Evolutionary conservation across 1,140 invertebrate genomes (phyloP), one percentile per base, ranked within the genome.

Genomic region (Drosophila fuyamai): DNA sequence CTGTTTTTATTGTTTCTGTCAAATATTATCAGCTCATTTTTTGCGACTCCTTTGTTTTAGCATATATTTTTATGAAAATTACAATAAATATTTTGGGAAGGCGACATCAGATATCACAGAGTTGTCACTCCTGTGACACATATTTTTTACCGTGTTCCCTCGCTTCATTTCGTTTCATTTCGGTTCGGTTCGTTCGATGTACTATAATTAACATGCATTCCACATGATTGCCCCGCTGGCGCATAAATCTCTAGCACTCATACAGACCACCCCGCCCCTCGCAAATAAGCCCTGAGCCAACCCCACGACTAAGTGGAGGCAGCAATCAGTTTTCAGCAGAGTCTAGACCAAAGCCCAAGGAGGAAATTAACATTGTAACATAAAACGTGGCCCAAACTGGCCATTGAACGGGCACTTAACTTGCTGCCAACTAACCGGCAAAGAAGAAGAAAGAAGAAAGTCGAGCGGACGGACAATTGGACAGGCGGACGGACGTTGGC

Each of bases 331-430:
- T 85, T 76, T 63, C 51, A 82, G 65, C 65, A 76, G 78, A 86
- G 79, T 72, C 83, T 79, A 57, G 62, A 79, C 65, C 79, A 47
- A 59, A 61, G 80, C 72, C 62, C 50, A 74, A 71, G 59, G 46
- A 70, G 83, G 83, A 86, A 86, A 86, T 86, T 86, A 86, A 86
- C 83, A 86, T 86, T 86, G 83, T 86, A 86, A 88, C 83, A 88
- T 86, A 86, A 86, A 86, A 77, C 75, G 63, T 76, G 73, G 65
- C 63, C 74, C 74, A 76, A 77, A 86, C 83, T 73, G 84, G 79
- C 83, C 79, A 86, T 86, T 83, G 83, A 86, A 80, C 83, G 84
- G 83, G 83, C 83, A 86, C 83, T 86, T 86, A 86, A 86, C 83
- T 86, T 86, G 75, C 79, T 73, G 84, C 79, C 76, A 86, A 82